A percentile compares a stretch with the other conserved stretches of the same genome.
Conservation (phyloP, 2,797 vertebrate species). For the Catharus ustulatus region DNA sequence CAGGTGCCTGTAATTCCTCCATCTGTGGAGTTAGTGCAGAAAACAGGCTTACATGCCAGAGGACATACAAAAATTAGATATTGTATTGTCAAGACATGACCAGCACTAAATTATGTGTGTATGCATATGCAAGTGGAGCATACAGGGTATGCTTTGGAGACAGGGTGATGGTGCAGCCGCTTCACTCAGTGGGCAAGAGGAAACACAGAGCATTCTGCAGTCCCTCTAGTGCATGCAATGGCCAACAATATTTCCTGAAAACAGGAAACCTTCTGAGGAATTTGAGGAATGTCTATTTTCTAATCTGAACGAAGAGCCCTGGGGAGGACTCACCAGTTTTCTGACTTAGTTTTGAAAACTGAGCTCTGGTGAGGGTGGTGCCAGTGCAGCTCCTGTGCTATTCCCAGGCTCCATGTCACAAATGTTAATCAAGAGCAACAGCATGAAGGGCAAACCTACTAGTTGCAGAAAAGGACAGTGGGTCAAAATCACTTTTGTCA, state of each 20-base stretch:
- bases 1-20: not conserved
- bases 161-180: not conserved
- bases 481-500: slow-evolving; percentile 41
- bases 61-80: not conserved
- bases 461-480: not conserved
- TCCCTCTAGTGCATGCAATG: not conserved
- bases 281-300: not conserved
- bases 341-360: not conserved
- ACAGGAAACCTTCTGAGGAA: not conserved
- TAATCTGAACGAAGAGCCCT: not conserved
- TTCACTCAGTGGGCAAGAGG: not conserved
- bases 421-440: not conserved
- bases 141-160: not conserved
- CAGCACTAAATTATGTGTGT: not conserved
- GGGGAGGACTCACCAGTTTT: not conserved
- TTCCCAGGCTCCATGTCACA: rapidly evolving
- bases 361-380: not conserved
- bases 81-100: not conserved
- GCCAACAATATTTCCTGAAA: not conserved
- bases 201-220: not conserved
- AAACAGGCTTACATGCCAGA: not conserved
- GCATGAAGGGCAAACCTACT: slow-evolving; percentile 38
- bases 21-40: not conserved
- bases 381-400: not conserved
- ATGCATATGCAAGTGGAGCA: not conserved